Evolutionary conservation across 1,140 invertebrate species (phyloP).

Genomic region (Heliconius eleuchia): DNA sequence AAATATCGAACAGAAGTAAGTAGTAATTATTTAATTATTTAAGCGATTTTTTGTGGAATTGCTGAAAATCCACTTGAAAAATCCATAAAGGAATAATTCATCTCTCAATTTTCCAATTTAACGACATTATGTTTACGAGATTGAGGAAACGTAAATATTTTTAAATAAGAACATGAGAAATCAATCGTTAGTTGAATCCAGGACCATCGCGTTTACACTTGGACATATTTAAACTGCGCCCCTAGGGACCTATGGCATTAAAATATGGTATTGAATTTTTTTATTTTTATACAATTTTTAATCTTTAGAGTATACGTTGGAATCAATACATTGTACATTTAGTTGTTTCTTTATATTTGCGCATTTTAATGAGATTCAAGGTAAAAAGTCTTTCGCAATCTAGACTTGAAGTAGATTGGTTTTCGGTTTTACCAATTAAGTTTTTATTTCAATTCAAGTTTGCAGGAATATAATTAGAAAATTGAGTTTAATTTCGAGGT

Average conservation of each 20-base stretch:
- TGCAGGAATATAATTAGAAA: background rate
- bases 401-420: slow-evolving; percentile 18
- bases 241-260: background rate
- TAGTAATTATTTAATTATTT: background rate
- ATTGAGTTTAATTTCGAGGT: background rate
- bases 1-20: background rate
- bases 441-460: background rate
- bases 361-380: slow-evolving; percentile 39
- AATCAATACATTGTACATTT: background rate
- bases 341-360: background rate
- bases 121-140: too few relatives aligned
- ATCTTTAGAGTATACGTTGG: background rate
- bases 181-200: too few relatives aligned
- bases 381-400: slow-evolving; percentile 36
- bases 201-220: background rate
- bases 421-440: background rate
- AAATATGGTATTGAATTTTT: background rate
- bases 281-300: too few relatives aligned
- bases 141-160: too few relatives aligned
- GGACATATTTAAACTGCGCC: background rate
- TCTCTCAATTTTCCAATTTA: too few relatives aligned
- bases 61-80: too few relatives aligned
- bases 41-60: background rate
- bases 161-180: too few relatives aligned
- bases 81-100: too few relatives aligned